Evolutionary conservation across 2,888 invertebrate species (phyloP).

Genomic region (Drosophila mulleri): DNA sequence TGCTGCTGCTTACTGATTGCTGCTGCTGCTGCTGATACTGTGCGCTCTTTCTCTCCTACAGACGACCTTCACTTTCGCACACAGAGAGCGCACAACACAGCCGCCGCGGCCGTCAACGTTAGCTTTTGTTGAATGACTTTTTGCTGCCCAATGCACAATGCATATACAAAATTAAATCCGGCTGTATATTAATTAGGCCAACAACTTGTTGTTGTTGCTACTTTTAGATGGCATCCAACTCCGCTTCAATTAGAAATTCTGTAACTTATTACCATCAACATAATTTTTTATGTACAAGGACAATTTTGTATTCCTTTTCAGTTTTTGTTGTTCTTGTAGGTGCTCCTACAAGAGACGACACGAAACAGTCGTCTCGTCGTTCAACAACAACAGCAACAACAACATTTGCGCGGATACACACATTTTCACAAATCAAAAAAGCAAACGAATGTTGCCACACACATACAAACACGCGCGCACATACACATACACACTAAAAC

Average conservation of each 20-base stretch:
- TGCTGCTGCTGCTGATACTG: slow-evolving; percentile 37
- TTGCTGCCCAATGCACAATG: slow-evolving; percentile 12
- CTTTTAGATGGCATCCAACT: slow-evolving; percentile 26
- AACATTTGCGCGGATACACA: slow-evolving; percentile 75
- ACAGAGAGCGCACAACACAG: slow-evolving; percentile 32
- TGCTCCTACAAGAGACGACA: slow-evolving; percentile 34
- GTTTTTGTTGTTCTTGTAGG: slow-evolving; percentile 21
- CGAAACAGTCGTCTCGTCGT: slow-evolving; percentile 33
- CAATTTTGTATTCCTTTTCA: slow-evolving; percentile 32
- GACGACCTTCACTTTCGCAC: slow-evolving; percentile 76
- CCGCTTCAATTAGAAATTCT: slow-evolving; percentile 31
- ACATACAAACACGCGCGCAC: slow-evolving; percentile 49
- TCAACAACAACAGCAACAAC: slow-evolving; percentile 54
- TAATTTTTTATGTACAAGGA: slow-evolving; percentile 59
- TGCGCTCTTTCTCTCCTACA: slow-evolving; percentile 73
- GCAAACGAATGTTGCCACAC: slow-evolving; percentile 66
- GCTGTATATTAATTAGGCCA: slow-evolving; percentile 62
- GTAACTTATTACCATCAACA: slow-evolving; percentile 32
- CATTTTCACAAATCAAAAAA: slow-evolving; percentile 81
- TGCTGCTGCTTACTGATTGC: slow-evolving; percentile 27
- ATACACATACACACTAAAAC: slow-evolving; percentile 25
- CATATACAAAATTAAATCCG: slow-evolving; percentile 50
- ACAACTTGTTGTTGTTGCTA: slow-evolving; percentile 45
- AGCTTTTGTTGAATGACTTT: slow-evolving; percentile 54
- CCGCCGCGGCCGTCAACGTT: slow-evolving; percentile 46